Evolutionary conservation across 2,888 invertebrate species (phyloP), one percentile per base, ranked within the genome.

Genomic region (Epistrophe eligans): DNA sequence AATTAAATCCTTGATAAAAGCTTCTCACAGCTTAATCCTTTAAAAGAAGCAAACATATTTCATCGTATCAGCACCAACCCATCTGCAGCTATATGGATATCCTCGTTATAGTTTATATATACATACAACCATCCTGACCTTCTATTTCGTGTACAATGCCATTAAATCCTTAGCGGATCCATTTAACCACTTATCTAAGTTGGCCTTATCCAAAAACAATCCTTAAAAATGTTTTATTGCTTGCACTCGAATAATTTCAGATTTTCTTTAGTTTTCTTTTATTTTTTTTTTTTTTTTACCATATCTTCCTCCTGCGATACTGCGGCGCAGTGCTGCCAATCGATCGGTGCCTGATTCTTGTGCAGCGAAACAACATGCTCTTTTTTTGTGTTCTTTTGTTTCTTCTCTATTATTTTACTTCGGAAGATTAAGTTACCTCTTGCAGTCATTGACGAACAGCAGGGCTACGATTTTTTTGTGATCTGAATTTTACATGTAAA

Each of bases 161-260:
- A 87, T 87, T 87, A 87, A 87, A 87, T 82, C 85, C 85, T 82
- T 77, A 79, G 83, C 87, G 83, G 87, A 87, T 87, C 87, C 87
- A 79, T 87, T 87, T 87, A 87, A 87, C 87, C 87, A 87, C 87
- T 87, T 87, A 87, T 87, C 82, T 87, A 76, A 87, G 87, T 87
- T 83, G 82, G 82, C 87, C 79, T 87, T 88, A 88, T 88, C 88
- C 77, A 80, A 84, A 88, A 80, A 88, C 80, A 88, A 88, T 88
- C 84, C 84, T 88, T 80, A 80, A 84, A 80, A 84, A 88, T 84
- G 80, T 84, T 88, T 88, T 84, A 84, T 88, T 88, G 84, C 84
- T 88, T 88, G 77, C 84, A 77, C 74, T 84, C 80, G 84, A 84
- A 88, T 88, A 84, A 88, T 84, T 88, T 84, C 76, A 83, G 83